Base-by-base conservation (phyloP, 1,140 invertebrate species). In the Venustaconcha ellipsiformis region DNA sequence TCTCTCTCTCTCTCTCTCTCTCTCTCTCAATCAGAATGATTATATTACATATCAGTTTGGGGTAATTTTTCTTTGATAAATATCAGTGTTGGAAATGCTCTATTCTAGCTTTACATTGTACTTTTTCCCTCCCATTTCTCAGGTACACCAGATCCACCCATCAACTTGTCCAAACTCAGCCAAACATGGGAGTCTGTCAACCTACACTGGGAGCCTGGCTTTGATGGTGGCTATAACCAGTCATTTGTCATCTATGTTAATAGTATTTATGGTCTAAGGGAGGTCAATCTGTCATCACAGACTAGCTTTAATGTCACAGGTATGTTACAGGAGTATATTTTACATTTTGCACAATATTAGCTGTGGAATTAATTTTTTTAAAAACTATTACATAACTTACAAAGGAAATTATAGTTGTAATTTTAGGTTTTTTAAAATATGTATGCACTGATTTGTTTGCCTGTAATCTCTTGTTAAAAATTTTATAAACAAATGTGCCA, bases 161-260 rank as follows among this genome's bases (percentile, higher is more conserved):
- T 57, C 0, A 72, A 76, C 67, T 74, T 87, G 11, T 60, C 57
- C 14, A 55, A 73, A 1, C 20, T 67, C 15, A 60, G 64, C 15
- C 73, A 69, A 60, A 82, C 81, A 4, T 87, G 85, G 84, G 83
- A 87, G 55, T 85, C 83, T 14, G 83, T 83, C 30, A 57, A 74
- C n/a, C 67, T 86, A 37, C 26, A 70, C 18, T 87, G 86, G 86
- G 68, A 64, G 0, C 66, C 78, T 23, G 86, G 86, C 0, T 87
- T 87, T 62, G 72, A 86, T 74, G 86, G 86, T 23, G 86, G 86
- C 1, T 81, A 71, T 14, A n/a, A 62, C 18, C 86, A 87, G 73
- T 70, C 59, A 15, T 87, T 87, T 75, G 78, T 75, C 66, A 64
- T 86, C 6, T 20, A 56, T 2, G 68, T 64, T 26, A 68, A 64